These are phyloP conservation scores for Dermolepida albohirtum DNA, from an alignment of 2,888 invertebrate species.

Conservation along the genomic window DNA sequence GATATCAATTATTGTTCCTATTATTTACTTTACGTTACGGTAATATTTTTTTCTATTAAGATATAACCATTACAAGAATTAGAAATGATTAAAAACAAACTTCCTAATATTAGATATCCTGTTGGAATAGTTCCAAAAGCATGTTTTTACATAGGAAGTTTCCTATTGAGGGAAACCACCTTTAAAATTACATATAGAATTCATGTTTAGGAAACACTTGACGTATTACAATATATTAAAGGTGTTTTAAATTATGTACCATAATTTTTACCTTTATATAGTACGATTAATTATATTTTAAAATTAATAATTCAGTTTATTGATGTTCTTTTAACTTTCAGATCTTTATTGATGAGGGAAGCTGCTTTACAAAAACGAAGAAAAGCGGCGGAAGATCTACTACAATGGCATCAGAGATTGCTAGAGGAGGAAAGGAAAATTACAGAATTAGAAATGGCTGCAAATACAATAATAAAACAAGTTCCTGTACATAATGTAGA, in stretches of 20 bases:
- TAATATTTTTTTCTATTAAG: conserved; percentile 20
- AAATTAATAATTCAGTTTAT: neutral
- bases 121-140: conserved; percentile 60
- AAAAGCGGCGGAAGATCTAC: conserved; percentile 66
- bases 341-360: conserved; percentile 66
- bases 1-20: neutral
- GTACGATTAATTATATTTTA: neutral
- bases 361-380: conserved; percentile 65
- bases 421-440: conserved; percentile 69
- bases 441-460: conserved; percentile 65
- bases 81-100: conserved; percentile 61
- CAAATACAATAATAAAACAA: conserved; percentile 58
- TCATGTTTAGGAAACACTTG: conserved; percentile 40
- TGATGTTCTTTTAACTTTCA: conserved; percentile 49
- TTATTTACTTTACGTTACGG: too few relatives aligned
- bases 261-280: neutral
- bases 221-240: conserved; percentile 16
- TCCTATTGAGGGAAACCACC: conserved; percentile 60
- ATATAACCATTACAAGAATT: conserved; percentile 48
- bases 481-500: conserved; percentile 45
- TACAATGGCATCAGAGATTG: conserved; percentile 69
- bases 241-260: conserved; percentile 1
- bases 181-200: conserved; percentile 59
- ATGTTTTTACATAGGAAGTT: conserved; percentile 60
- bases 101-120: conserved; percentile 65